Percentiles rank a stretch among this genome's conserved stretches.
Conservation (phyloP, 2,888 invertebrate species). For the Autographa pulchrina region DNA sequence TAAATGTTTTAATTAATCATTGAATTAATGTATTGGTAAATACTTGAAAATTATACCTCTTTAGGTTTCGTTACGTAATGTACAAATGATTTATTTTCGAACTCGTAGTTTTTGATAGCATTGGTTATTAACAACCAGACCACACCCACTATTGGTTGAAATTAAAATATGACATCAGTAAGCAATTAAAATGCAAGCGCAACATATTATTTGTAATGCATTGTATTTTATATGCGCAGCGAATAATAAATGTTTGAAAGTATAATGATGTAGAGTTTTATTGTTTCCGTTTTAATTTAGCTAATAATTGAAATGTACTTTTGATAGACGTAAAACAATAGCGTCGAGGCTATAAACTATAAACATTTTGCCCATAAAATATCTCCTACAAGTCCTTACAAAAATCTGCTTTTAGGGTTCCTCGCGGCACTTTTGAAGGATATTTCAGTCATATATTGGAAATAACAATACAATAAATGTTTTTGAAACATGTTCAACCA, state of each 20-base stretch:
- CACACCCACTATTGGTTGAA: slow-evolving; percentile 57
- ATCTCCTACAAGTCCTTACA: slow-evolving; percentile 14
- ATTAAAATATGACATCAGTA: slow-evolving; percentile 62
- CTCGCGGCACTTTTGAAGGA: background rate
- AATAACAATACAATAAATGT: background rate
- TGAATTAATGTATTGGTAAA: background rate
- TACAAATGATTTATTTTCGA: background rate
- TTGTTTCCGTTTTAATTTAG: slow-evolving; percentile 10
- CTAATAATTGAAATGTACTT: slow-evolving; percentile 17
- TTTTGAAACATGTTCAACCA: background rate
- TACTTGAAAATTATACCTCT: background rate
- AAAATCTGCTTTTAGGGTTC: slow-evolving; percentile 15
- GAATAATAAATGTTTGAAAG: slow-evolving; percentile 20
- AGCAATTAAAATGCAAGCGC: slow-evolving; percentile 33
- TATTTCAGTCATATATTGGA: background rate
- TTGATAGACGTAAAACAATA: slow-evolving; percentile 19
- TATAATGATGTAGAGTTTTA: slow-evolving; percentile 10
- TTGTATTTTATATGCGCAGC: slow-evolving; percentile 18
- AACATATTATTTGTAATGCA: slow-evolving; percentile 24
- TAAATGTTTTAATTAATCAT: background rate
- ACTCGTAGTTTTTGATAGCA: background rate
- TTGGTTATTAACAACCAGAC: slow-evolving; percentile 5
- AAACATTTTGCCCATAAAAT: slow-evolving; percentile 27
- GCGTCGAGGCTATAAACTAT: slow-evolving; percentile 13
- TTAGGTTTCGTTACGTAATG: background rate